Base-by-base conservation (phyloP, 2,113 vertebrate genomes). In the Alethe castanea region DNA sequence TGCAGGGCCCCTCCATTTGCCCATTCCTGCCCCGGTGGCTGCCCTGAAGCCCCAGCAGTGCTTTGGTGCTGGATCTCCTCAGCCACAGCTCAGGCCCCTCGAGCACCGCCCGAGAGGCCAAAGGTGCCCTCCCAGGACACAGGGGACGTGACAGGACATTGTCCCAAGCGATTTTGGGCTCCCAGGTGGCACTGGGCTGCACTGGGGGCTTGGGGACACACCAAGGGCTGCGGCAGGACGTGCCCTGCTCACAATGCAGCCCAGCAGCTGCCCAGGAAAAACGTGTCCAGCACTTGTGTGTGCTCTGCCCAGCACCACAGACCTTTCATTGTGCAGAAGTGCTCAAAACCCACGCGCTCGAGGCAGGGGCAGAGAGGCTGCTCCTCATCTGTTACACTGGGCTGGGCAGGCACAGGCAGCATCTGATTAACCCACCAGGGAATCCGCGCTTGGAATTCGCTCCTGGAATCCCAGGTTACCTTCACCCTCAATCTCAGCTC, bases 331-430 rank as follows among this genome's bases (percentile, higher is more conserved):
- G 81, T 13, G 9, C 38, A 25, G 31, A 18, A n/a, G 9, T 8
- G 17, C 29, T 54, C 11, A 4, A 29, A 78, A 76, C 29, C 5
- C 15, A 23, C 0, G 19, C 1, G 0, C 56, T 24, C 6, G 24
- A 22, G 7, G 12, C 12, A 9, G 4, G 23, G 36, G 8, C 13
- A 69, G 38, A 69, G 38, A 19, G 64, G 66, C n/a, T 24, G 28
- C 1, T 36, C 2, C 2, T 26, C 14, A 0, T 6, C 1, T 2
- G 1, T 11, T 1, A 3, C 42, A 1, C 31, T 0, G 40, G 42
- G 64, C 65, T 42, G 45, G 7, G 7, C 1, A 18, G 62, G 5
- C 1, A 0, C 35, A 5, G 31, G 35, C 14, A 25, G 8, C 25
- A 0, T 44, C 1, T 22, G 5, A 44, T 9, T 19, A 54, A 53